Percentiles rank a stretch among this genome's conserved stretches.
Conservation (phyloP, 2,113 vertebrate species). For the Empidonax alnorum region DNA sequence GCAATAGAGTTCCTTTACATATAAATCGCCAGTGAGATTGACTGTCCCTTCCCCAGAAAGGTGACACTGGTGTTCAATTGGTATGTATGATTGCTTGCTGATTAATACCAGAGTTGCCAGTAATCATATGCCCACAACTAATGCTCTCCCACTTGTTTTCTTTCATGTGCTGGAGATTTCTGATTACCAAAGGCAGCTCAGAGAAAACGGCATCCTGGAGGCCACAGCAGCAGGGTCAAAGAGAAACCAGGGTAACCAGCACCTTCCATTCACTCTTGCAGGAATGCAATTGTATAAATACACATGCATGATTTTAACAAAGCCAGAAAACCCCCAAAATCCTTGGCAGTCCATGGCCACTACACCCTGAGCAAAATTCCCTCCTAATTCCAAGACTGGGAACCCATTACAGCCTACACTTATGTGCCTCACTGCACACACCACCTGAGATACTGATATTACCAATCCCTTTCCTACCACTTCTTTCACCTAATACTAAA, state of each 20-base stretch:
- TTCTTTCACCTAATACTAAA: background rate
- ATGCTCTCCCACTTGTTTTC: background rate
- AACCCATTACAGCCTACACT: background rate
- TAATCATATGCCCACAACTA: background rate
- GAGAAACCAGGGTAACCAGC: background rate
- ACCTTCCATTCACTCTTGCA: background rate
- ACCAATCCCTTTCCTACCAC: background rate
- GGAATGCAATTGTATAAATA: background rate
- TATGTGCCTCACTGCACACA: background rate
- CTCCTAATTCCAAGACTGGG: background rate
- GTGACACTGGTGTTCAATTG: background rate
- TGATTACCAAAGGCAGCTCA: background rate
- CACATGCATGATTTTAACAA: background rate
- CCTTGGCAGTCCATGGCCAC: background rate
- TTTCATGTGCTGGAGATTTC: background rate
- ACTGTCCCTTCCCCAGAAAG: background rate
- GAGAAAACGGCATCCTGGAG: background rate
- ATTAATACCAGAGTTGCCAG: background rate
- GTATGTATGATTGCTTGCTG: background rate
- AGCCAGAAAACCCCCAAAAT: background rate
- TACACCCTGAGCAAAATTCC: background rate
- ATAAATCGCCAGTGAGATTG: background rate
- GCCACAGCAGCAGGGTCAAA: background rate
- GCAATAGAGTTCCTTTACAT: background rate
- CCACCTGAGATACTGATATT: background rate